Conservation (phyloP, 2,113 vertebrate genomes). For the Thymallus thymallus region DNA sequence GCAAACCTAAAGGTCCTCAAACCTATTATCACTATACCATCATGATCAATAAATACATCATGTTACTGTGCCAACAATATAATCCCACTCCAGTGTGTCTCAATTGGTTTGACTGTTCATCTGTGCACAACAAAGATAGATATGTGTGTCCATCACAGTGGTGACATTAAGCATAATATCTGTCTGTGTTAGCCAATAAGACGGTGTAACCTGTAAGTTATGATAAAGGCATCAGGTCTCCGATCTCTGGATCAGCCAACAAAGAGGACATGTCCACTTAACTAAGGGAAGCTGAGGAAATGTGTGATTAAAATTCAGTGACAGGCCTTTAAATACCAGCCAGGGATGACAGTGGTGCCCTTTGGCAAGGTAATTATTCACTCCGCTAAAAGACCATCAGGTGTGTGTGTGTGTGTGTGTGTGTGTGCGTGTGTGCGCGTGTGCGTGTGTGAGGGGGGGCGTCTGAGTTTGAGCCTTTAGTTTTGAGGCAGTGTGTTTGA, state of each 20-base stretch:
- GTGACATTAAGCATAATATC: conserved; percentile 24
- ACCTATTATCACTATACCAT: no score
- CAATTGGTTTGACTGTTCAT: not conserved
- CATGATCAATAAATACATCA: no score
- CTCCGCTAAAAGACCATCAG: conserved; percentile 59
- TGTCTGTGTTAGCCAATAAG: conserved; percentile 26
- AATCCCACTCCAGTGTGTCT: not conserved
- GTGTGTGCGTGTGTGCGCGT: conserved; percentile 17
- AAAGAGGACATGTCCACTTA: conserved; percentile 66
- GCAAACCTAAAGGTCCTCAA: no score
- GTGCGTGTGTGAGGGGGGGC: conserved; percentile 25
- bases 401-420: conserved; percentile 37
- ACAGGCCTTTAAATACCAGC: conserved; percentile 76
- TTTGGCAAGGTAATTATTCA: conserved; percentile 76
- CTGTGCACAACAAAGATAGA: not conserved
- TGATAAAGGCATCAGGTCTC: conserved; percentile 41
- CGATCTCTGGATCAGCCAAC: conserved; percentile 58
- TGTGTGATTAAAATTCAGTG: conserved; percentile 72
- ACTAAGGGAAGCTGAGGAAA: conserved; percentile 55
- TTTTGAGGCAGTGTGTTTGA: conserved; percentile 13
- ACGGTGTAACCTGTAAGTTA: conserved; percentile 32
- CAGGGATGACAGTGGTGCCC: conserved; percentile 71
- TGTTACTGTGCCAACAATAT: not conserved
- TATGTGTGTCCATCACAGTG: not conserved
- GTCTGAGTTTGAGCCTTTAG: not conserved